Base-by-base conservation (phyloP, 1,140 invertebrate genomes). In the Drosophila nasuta region DNA sequence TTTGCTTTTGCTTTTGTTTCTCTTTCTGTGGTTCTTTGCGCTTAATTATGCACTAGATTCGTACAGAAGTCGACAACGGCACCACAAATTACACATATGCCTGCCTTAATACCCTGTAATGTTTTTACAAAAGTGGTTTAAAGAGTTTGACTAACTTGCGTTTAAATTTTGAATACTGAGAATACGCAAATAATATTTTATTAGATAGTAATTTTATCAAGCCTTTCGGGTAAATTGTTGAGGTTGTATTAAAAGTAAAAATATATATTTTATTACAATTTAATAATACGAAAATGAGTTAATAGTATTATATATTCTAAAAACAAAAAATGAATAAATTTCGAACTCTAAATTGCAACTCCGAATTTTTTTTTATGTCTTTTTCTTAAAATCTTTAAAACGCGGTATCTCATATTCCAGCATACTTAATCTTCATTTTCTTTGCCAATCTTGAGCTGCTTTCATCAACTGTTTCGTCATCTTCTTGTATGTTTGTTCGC, bases 41-140 rank as follows among this genome's bases (percentile, higher is more conserved):
- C 83, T 86, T 86, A 86, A 88, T 86, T 86, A 86, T 86, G 72
- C 67, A 87, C 67, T 70, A 87, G 70, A 64, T 45, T 52, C 38
- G 46, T 25, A 48, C 49, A 66, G 59, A 76, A 54, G 62, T 13
- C 43, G n/a, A 74, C 51, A 49, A 72, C 15, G 58, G 41, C 63
- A 58, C 45, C 58, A 38, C 58, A 62, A 41, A 74, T 52, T 43
- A 51, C 58, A 73, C 28, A 62, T 48, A 15, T 51, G 30, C 7
- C 33, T 20, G 45, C 1, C 66, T 25, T 28, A 35, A 52, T 67
- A 35, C 28, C n/a, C 11, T 46, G 13, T 11, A 6, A 33, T 33
- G 15, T 10, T 11, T 11, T 11, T 38, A 11, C 35, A 10, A 10
- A 38, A 38, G 11, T n/a, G 43, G 41, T n/a, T 13, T 41, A 13